These are phyloP conservation scores for Nasonia vitripennis DNA, from an alignment of 1,140 invertebrate species.

Conservation along the genomic window DNA sequence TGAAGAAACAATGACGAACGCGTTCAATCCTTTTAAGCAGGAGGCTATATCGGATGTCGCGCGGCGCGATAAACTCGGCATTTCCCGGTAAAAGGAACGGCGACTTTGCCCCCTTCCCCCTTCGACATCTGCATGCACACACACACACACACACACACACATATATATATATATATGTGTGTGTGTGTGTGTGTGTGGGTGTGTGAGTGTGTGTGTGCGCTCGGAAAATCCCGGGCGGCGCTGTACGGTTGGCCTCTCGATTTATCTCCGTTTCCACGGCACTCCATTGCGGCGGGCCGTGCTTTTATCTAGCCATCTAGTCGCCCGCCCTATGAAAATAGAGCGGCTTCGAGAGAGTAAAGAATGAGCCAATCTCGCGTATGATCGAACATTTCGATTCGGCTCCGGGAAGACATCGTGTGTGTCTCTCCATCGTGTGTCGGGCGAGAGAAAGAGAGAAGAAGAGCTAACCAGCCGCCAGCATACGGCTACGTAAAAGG, in stretches of 20 bases:
- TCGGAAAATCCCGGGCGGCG: slow-evolving; percentile 11
- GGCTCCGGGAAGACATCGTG: slow-evolving; percentile 48
- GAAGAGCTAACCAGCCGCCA: neutral
- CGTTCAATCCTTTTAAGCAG: slow-evolving; percentile 36
- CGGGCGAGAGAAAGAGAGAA: neutral
- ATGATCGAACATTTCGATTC: slow-evolving; percentile 69
- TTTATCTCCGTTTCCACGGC: slow-evolving; percentile 50
- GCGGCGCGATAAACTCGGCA: slow-evolving; percentile 38
- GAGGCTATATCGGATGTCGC: slow-evolving; percentile 22
- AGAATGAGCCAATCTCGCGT: slow-evolving; percentile 69
- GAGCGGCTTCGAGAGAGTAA: slow-evolving; percentile 59
- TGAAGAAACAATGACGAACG: slow-evolving; percentile 7
- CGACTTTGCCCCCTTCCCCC: slow-evolving; percentile 1
- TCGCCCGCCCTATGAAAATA: slow-evolving; percentile 58
- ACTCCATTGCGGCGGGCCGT: slow-evolving; percentile 31
- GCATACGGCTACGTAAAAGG: neutral
- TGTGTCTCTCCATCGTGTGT: slow-evolving; percentile 41
- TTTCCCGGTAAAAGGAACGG: slow-evolving; percentile 46
- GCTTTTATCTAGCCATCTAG: slow-evolving; percentile 54
- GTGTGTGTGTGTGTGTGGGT: too few species aligned
- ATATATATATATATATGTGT: neutral
- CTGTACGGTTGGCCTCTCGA: slow-evolving; percentile 38
- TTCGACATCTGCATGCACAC: slow-evolving; percentile 9
- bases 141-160: too few species aligned
- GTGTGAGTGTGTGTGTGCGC: too few species aligned